Percentiles rank a stretch among this genome's conserved stretches.
Evolutionary conservation across 1,140 invertebrate species (phyloP).

Genomic region (Pissodes strobi): DNA sequence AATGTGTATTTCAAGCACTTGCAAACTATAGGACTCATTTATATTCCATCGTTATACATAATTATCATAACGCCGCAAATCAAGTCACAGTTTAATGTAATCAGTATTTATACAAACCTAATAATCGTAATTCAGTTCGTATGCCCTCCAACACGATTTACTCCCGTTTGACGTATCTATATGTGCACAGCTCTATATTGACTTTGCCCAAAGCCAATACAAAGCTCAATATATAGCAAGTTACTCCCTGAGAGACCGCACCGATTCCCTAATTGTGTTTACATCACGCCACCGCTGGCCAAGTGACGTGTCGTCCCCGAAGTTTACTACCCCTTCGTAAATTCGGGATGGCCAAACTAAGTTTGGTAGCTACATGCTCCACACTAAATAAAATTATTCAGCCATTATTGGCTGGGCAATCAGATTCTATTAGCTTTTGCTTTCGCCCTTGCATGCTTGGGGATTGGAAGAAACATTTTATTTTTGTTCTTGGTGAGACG

Average conservation of each 20-base stretch:
- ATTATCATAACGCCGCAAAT: no score
- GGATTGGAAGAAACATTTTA: background rate
- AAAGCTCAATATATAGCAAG: slow-evolving; percentile 42
- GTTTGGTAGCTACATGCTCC: slow-evolving; percentile 32
- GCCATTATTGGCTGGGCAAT: slow-evolving; percentile 29
- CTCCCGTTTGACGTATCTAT: slow-evolving; percentile 28
- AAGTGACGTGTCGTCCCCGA: slow-evolving; percentile 39
- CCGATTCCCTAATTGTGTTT: slow-evolving; percentile 45
- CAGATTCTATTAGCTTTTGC: slow-evolving; percentile 13
- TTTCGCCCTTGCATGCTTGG: background rate
- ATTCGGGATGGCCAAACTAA: slow-evolving; percentile 33
- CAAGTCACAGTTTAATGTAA: no score
- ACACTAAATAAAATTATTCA: slow-evolving; percentile 41
- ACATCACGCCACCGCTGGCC: slow-evolving; percentile 40
- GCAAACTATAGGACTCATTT: no score
- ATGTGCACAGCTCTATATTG: slow-evolving; percentile 24
- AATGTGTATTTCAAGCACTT: no score
- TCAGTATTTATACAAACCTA: slow-evolving; percentile 6
- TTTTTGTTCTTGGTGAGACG: no score
- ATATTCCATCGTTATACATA: no score
- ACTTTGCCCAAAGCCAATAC: slow-evolving; percentile 40
- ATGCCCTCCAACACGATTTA: slow-evolving; percentile 26
- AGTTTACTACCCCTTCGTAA: slow-evolving; percentile 38
- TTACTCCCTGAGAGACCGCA: slow-evolving; percentile 40
- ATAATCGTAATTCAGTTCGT: slow-evolving; percentile 18